These are phyloP conservation scores for Notodonta dromedarius DNA, from an alignment of 2,888 invertebrate genomes.

Conservation along the genomic window DNA sequence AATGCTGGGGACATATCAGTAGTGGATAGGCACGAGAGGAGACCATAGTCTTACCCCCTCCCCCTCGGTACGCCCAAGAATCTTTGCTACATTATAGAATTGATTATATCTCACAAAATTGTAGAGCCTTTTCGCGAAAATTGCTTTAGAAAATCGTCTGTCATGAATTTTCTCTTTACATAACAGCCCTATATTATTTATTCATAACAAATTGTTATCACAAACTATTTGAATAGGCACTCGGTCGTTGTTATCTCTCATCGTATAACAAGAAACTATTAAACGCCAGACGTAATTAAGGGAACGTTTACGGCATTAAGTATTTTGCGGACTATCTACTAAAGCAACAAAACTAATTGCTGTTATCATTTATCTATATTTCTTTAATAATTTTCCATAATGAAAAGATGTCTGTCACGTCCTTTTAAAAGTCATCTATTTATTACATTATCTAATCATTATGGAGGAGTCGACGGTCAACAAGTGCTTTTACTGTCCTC, in stretches of 20 bases:
- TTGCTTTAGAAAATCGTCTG: not conserved
- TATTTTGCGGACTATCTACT: not conserved
- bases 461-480: not conserved
- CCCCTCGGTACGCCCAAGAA: too few species aligned
- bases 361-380: not conserved
- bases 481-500: not conserved
- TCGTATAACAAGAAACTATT: not conserved
- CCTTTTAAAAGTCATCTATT: too few species aligned
- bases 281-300: not conserved
- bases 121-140: not conserved
- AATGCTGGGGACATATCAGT: too few species aligned
- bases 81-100: not conserved
- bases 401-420: too few species aligned
- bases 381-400: not conserved
- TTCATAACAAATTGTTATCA: constrained; percentile 3
- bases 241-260: not conserved
- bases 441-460: not conserved
- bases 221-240: constrained; percentile 2
- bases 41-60: too few species aligned
- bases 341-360: too few species aligned
- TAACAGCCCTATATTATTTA: not conserved
- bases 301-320: not conserved
- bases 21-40: too few species aligned
- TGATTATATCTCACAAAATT: constrained; percentile 1
- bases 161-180: not conserved